Base-by-base conservation (phyloP, 1,140 invertebrate genomes). In the Euwallacea fornicatus region DNA sequence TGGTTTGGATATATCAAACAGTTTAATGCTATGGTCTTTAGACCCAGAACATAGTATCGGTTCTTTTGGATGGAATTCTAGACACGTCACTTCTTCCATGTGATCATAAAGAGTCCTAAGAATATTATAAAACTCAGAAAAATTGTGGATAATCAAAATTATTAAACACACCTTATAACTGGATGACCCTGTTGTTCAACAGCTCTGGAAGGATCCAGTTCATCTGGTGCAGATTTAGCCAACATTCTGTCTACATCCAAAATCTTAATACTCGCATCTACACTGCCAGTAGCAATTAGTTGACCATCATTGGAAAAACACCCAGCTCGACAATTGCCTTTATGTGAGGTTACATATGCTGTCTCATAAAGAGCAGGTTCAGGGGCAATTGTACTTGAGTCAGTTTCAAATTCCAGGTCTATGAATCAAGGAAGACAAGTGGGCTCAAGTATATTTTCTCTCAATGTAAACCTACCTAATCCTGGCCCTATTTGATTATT, bases 211-310 rank as follows among this genome's bases (percentile, higher is more conserved):
- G 88, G 89, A 74, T 91, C 89, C 77, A 90, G 87, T 76, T 91
- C 93, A 79, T 96, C 93, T 2, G 93, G 92, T 7, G 92, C 91
- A 2, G 92, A 93, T 79, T 98, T 98, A 0, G 96, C 95, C 75
- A 99, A 84, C 95, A 99, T 99, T 74, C 95, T 86, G 78, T 99
- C 97, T 2, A 99, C 96, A 82, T 99, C 97, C 50, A 99, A 83
- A 81, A 99, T 97, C 89, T 98, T 99, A 64, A 99, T 99, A 73
- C 96, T 98, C 6, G 97, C 94, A 84, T 99, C 98, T 2, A 95
- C 94, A 74, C 96, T 98, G 16, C 98, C 98, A 2, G 97, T 99
- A 0, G 97, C 97, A n/a, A 99, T 94, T 0, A 99, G 83, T 76
- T 97, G 92, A 0, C 97, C 98, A 85, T 98, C 96, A 7, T 87